Evolutionary conservation across 2,113 vertebrate species (phyloP).

Genomic region (Spizaetus ornatus): DNA sequence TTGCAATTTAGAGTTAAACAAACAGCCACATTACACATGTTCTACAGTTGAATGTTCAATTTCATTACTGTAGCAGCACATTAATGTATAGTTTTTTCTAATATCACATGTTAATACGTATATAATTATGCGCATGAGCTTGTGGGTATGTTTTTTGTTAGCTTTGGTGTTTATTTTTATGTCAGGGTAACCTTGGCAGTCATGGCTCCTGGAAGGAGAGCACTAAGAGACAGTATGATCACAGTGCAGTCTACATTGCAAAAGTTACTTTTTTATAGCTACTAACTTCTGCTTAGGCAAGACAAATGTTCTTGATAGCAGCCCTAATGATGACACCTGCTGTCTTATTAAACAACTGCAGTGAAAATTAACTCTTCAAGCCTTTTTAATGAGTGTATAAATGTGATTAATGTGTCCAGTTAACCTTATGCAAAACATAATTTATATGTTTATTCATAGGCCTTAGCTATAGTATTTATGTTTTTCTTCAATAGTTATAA

Average conservation of each 20-base stretch:
- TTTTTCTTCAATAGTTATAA: neutral
- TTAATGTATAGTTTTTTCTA: neutral
- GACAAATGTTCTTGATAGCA: neutral
- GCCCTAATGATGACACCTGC: neutral
- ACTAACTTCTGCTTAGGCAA: neutral
- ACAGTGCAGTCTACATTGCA: neutral
- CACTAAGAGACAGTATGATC: neutral
- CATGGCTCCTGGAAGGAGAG: neutral
- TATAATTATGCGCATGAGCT: fast-evolving
- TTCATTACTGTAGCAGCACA: neutral
- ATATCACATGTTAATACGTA: neutral
- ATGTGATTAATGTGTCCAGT: neutral
- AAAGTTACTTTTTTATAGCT: neutral
- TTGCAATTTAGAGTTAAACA: neutral
- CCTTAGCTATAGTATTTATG: neutral
- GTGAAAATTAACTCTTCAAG: neutral
- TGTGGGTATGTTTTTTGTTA: neutral
- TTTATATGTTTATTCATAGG: neutral
- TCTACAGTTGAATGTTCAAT: neutral
- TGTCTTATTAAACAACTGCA: neutral
- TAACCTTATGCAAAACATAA: neutral
- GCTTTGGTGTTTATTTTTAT: neutral
- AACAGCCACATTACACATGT: neutral
- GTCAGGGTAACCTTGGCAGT: neutral
- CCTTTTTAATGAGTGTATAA: neutral